Conservation (phyloP, 2,797 vertebrate genomes). For the Centroberyx gerrardi region DNA sequence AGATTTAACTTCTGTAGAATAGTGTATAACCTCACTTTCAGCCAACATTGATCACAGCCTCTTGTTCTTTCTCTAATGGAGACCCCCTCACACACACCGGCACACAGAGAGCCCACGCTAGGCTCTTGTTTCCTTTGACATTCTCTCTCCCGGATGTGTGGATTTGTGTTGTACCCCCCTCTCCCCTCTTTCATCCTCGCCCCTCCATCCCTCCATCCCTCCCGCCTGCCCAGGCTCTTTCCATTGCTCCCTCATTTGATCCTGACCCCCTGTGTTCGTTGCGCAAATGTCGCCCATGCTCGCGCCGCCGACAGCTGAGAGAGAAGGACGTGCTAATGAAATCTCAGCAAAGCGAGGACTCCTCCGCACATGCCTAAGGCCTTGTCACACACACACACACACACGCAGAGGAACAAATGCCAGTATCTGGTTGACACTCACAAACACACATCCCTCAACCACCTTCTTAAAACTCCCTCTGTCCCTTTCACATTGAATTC, state of each 20-base stretch:
- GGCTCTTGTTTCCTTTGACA: conserved; percentile 47
- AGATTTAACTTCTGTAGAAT: no score
- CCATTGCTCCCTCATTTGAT: conserved; percentile 14
- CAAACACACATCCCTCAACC: not conserved
- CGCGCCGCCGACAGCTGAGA: not conserved
- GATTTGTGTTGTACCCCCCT: conserved; percentile 20
- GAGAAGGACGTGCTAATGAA: conserved; percentile 48
- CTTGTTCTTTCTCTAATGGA: no score
- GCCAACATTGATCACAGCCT: no score
- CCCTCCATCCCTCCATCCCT: conserved; percentile 15
- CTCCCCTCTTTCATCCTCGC: conserved; percentile 22
- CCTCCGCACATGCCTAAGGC: not conserved
- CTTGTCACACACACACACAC: not conserved
- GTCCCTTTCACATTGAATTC: not conserved
- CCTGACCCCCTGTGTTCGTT: not conserved
- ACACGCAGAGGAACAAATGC: not conserved
- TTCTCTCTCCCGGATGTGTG: conserved; percentile 35
- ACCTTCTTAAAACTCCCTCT: not conserved
- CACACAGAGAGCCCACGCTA: not conserved
- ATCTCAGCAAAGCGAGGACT: conserved; percentile 23
- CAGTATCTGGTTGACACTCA: not conserved
- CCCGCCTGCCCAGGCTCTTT: conserved; percentile 30
- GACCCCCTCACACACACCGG: not conserved
- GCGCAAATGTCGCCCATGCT: conserved; percentile 9
- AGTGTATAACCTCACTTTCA: no score